These are phyloP conservation scores for Ophthalmolycus amberensis DNA, from an alignment of 2,113 vertebrate genomes.

Conservation along the genomic window DNA sequence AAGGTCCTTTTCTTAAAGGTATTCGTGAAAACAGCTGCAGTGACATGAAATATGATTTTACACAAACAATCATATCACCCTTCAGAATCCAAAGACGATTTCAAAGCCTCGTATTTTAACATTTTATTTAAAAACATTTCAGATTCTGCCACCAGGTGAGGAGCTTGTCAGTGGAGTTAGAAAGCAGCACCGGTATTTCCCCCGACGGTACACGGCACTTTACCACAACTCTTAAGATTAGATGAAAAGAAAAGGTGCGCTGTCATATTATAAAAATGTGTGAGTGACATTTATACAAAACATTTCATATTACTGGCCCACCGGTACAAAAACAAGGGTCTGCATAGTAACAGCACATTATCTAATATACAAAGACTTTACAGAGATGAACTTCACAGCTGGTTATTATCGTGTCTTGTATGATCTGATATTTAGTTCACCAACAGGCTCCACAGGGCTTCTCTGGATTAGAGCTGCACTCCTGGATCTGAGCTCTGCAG, in stretches of 20 bases:
- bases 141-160: not conserved
- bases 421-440: conserved; percentile 12
- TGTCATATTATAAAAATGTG: not conserved
- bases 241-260: not conserved
- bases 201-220: not conserved
- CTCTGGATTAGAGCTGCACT: conserved; percentile 47
- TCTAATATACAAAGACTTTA: not conserved
- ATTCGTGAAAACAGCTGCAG: too few relatives aligned
- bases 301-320: conserved; percentile 20
- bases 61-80: not conserved
- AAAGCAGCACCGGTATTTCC: not conserved
- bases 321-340: not conserved
- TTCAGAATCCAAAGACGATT: not conserved
- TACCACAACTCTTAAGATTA: not conserved
- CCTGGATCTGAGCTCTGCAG: conserved; percentile 57
- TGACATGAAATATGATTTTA: not conserved
- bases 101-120: not conserved
- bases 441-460: conserved; percentile 68
- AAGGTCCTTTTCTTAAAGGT: too few relatives aligned
- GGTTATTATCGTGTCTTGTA: not conserved
- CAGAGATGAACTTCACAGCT: not conserved
- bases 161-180: not conserved
- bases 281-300: not conserved
- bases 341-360: not conserved
- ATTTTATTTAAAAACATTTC: conserved; percentile 13